phyloP scores from a whole-genome alignment of 2,797 vertebrate species.

The Hydrolagus colliei region DNA sequence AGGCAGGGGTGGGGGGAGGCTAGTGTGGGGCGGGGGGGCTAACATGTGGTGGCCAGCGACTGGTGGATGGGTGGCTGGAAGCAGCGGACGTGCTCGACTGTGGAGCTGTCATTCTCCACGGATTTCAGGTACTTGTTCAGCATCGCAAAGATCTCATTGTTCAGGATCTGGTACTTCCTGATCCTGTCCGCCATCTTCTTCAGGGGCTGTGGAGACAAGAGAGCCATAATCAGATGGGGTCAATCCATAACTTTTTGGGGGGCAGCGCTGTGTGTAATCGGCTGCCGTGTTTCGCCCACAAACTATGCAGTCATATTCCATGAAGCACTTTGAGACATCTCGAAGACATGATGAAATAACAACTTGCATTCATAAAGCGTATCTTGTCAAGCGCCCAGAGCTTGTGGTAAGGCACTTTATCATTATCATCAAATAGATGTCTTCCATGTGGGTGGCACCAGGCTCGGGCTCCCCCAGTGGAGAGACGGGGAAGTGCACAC shows the following conservation, averaged over 20 bases:
- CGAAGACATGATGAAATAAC: no score
- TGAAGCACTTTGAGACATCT: no score
- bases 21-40: slow-evolving; percentile 38
- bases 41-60: slow-evolving; percentile 93
- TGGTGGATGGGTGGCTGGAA: slow-evolving; percentile 98
- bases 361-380: not conserved
- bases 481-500: not conserved
- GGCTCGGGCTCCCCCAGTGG: no score
- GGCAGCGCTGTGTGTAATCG: no score
- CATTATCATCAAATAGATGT: no score
- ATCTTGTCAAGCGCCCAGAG: not conserved
- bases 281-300: no score
- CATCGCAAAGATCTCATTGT: slow-evolving; percentile 97
- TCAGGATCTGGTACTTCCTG: slow-evolving; percentile 96
- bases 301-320: no score
- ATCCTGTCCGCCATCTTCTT: slow-evolving; percentile 99
- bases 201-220: slow-evolving; percentile 65
- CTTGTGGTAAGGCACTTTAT: no score
- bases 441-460: no score
- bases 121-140: slow-evolving; percentile 99
- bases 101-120: slow-evolving; percentile 95
- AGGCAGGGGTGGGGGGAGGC: slow-evolving; percentile 16
- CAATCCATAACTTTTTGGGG: no score
- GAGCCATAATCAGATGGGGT: not conserved
- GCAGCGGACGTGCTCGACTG: slow-evolving; percentile 94